Percentiles rank a stretch among this genome's conserved stretches.
phyloP scores from a whole-genome alignment of 2,797 vertebrate species.

The Poeciliopsis gracilis region DNA sequence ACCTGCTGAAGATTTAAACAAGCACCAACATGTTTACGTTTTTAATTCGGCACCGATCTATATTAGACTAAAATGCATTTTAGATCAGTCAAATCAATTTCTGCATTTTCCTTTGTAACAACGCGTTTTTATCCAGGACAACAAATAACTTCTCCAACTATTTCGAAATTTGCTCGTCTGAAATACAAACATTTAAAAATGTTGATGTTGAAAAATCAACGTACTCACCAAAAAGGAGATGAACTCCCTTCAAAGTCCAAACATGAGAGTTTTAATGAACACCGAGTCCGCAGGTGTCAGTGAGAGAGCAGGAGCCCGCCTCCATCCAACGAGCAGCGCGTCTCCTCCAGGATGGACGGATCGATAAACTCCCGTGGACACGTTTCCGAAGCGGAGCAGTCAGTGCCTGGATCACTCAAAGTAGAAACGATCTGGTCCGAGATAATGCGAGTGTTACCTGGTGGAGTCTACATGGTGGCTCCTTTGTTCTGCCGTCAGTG shows the following conservation, averaged over 20 bases:
- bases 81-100: neutral
- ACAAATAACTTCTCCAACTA: slow-evolving; percentile 17
- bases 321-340: slow-evolving; percentile 46
- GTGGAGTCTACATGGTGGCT: slow-evolving; percentile 61
- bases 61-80: neutral
- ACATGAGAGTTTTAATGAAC: slow-evolving; percentile 22
- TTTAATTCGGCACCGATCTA: no score
- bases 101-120: neutral
- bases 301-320: slow-evolving; percentile 12
- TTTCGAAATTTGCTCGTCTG: neutral
- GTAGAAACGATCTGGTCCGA: neutral
- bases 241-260: slow-evolving; percentile 27
- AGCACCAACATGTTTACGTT: neutral
- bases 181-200: neutral
- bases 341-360: slow-evolving; percentile 28
- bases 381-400: slow-evolving; percentile 24
- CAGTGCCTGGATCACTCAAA: neutral
- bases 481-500: slow-evolving; percentile 32
- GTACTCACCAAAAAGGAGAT: slow-evolving; percentile 49
- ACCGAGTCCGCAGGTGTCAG: slow-evolving; percentile 27
- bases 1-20: slow-evolving; percentile 9
- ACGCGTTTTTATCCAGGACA: neutral
- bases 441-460: slow-evolving; percentile 1
- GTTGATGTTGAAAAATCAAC: neutral
- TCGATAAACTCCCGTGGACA: slow-evolving; percentile 21